phyloP scores from a whole-genome alignment of 2,797 vertebrate genomes.

The Pempheris klunzingeri region DNA sequence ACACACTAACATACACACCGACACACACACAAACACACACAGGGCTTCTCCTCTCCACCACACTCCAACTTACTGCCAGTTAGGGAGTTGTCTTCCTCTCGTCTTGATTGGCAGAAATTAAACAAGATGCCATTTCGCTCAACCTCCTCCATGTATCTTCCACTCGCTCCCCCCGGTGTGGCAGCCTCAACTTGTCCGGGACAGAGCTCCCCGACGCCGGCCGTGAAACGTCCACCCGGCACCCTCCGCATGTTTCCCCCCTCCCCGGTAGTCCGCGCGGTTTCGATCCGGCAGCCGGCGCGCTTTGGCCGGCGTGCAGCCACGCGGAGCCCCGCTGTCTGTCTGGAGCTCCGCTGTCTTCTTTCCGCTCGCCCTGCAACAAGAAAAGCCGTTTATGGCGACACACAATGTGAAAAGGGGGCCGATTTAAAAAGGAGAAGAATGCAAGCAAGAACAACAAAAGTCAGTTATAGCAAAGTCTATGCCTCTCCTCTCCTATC shows the following conservation, averaged over 20 bases:
- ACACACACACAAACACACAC: constrained; percentile 31
- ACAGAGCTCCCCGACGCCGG: constrained; percentile 78
- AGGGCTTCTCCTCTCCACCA: constrained; percentile 62
- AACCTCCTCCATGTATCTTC: constrained; percentile 51
- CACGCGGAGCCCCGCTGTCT: constrained; percentile 80
- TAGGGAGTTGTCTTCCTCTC: constrained; percentile 88
- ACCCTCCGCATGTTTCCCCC: constrained; percentile 47
- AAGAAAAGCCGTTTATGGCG: constrained; percentile 98
- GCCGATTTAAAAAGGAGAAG: constrained; percentile 96
- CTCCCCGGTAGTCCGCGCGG: constrained; percentile 74
- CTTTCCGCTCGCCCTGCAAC: constrained; percentile 91
- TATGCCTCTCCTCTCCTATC: constrained; percentile 87
- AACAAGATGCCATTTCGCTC: constrained; percentile 73
- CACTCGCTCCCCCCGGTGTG: constrained; percentile 8
- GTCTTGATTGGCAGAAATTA: constrained; percentile 90
- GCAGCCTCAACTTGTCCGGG: constrained; percentile 56
- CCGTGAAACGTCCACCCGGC: constrained; percentile 41
- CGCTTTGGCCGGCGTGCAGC: constrained; percentile 49
- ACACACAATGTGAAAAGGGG: constrained; percentile 96
- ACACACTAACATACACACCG: constrained; percentile 13
- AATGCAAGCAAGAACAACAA: constrained; percentile 99
- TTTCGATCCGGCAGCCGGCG: constrained; percentile 41
- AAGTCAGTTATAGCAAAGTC: constrained; percentile 96
- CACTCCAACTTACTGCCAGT: constrained; percentile 92
- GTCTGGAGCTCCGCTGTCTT: constrained; percentile 82